Base-by-base conservation (phyloP, 2,797 vertebrate genomes). In the Melanotaenia maccullochi region DNA sequence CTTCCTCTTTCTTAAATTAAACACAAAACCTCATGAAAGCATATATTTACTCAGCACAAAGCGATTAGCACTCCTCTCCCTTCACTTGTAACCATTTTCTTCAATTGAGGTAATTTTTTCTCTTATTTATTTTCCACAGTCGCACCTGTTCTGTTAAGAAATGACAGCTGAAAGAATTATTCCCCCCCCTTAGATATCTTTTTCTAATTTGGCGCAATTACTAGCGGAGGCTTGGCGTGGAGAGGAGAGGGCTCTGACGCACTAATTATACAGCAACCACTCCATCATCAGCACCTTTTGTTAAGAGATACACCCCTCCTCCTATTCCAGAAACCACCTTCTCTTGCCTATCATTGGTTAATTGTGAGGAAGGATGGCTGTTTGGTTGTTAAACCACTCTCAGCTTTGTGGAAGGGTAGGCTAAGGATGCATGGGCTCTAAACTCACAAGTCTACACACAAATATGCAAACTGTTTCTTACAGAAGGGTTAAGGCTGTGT, bases 221-320 rank as follows among this genome's bases (percentile, higher is more conserved):
- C 98, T 97, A 96, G 96, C 94, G 87, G 93, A 96, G 96, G 95
- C 95, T 96, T 94, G 94, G 95, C 93, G 94, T 94, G 95, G 95
- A 97, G 96, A 92, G 88, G 87, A 93, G 89, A 87, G 83, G 95
- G 95, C 95, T 95, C 96, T 96, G 97, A 97, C 96, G 96, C 95
- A 92, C 97, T 99, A 99, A 99, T 99, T 98, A 99, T 96, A 96
- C 95, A 94, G 95, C 97, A 96, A 96, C 96, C 96, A 96, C 96
- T 99, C 97, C 96, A 97, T 99, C 97, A 99, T 97, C 97, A 97
- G 97, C 96, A 97, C 96, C 97, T 98, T 98, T 98, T 98, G 97
- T 99, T 98, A 96, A 79, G 83, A 84, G 96, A 96, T 94, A 94
- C 95, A 95, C 80, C 81, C 96, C 95, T 94, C 96, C 85, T 84